These are phyloP conservation scores for Diadophis punctatus DNA, from an alignment of 2,113 vertebrate genomes.

Conservation along the genomic window DNA sequence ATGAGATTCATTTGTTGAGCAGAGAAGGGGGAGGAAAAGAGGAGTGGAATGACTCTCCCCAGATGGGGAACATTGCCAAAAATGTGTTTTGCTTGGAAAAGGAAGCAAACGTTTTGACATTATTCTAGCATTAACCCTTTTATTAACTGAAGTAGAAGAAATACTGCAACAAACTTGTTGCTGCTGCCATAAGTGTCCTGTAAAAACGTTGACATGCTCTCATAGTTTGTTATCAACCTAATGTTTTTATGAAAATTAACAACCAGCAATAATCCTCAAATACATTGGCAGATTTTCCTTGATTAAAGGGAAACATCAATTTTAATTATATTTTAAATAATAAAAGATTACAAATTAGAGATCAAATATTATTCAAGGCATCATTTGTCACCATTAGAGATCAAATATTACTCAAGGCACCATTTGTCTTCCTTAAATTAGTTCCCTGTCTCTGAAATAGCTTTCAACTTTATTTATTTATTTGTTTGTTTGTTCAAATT, in stretches of 20 bases:
- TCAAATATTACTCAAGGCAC: background rate
- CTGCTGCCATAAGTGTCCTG: background rate
- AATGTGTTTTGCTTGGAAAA: conserved; percentile 45
- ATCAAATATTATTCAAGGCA: background rate
- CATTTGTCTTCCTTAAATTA: conserved; percentile 10
- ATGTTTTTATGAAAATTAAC: background rate
- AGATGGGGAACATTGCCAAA: conserved; percentile 49
- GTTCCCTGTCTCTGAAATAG: background rate
- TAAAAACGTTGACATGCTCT: background rate
- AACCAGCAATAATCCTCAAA: background rate
- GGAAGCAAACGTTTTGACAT: conserved; percentile 1
- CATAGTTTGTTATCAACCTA: background rate
- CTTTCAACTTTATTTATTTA: too few species aligned
- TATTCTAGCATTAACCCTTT: conserved; percentile 53
- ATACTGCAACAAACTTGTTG: background rate
- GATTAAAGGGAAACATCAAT: background rate
- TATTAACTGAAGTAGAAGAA: background rate
- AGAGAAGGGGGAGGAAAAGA: conserved; percentile 18
- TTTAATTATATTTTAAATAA: background rate
- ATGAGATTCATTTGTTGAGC: conserved; percentile 64
- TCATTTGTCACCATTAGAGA: background rate
- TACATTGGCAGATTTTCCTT: background rate
- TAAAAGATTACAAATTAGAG: background rate
- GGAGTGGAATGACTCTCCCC: conserved; percentile 44
- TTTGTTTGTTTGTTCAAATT: too few species aligned